Base-by-base conservation (phyloP, 2,888 invertebrate genomes). In the Coecobrya sp. region DNA sequence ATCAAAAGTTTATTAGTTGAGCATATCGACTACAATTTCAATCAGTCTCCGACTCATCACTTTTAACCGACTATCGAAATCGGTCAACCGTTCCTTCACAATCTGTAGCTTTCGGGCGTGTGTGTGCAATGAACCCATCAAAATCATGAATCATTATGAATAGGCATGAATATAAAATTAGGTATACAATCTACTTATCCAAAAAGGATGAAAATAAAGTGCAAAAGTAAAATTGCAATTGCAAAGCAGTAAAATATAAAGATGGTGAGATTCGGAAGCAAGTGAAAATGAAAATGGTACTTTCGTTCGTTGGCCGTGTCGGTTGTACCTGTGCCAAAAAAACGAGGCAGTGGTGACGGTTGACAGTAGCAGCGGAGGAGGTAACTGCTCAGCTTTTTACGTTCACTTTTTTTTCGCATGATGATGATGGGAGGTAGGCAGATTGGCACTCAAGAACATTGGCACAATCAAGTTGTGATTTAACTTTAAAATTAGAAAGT, bases 71-170 rank as follows among this genome's bases (percentile, higher is more conserved):
- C 59, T 59, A 8, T 59, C 1, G 55, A 86, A 86, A 73, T 86
- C 86, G 73, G 86, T 86, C 86, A 86, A 86, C 86, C 70, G 86
- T 73, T 27, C 70, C 73, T 73, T 27, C 49, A 70, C 62, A 85
- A 45, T 10, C 8, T 36, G 2, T 36, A 27, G 49, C 27, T 70
- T 70, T 70, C 86, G 86, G 86, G 86, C 52, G 86, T 86, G 82
- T 36, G 68, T 30, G 19, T 13, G 27, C 8, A 59, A 59, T 19
- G n/a, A 59, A 59, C n/a, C 19, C 4, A 7, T 19, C 7, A 2
- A 59, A 59, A 59, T 19, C 19, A 59, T 49, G 49, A 49, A 10
- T 49, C 49, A 49, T 13, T n/a, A 1, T 13, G 1, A 49, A 7
- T 49, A 10, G 49, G 5, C 49, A 10, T 49, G 49, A n/a, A 11